Percentiles rank a stretch among this genome's conserved stretches.
These are phyloP conservation scores for Diaperis boleti DNA, from an alignment of 2,888 invertebrate species.

Conservation along the genomic window DNA sequence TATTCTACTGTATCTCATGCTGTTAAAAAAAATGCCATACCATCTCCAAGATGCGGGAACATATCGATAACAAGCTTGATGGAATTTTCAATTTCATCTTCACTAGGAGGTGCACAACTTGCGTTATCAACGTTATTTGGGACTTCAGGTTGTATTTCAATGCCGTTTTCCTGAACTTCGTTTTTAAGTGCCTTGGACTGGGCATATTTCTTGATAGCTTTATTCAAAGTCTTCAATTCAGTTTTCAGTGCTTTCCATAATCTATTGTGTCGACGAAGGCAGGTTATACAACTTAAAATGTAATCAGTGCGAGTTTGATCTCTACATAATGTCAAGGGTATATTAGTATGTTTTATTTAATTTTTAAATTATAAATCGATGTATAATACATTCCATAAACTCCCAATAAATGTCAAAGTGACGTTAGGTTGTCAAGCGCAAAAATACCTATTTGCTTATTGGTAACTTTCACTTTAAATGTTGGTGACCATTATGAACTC, in stretches of 20 bases:
- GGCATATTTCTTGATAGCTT: slow-evolving; percentile 25
- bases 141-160: slow-evolving; percentile 38
- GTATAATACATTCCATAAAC: too few relatives aligned
- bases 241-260: slow-evolving; percentile 42
- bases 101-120: slow-evolving; percentile 23
- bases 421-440: too few relatives aligned
- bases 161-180: slow-evolving; percentile 15
- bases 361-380: too few relatives aligned
- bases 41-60: slow-evolving; percentile 86
- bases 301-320: slow-evolving; percentile 62
- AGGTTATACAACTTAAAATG: slow-evolving; percentile 57
- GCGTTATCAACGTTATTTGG: slow-evolving; percentile 3
- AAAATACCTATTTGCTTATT: too few relatives aligned
- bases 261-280: slow-evolving; percentile 52
- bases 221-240: slow-evolving; percentile 21
- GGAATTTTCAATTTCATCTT: slow-evolving; percentile 62
- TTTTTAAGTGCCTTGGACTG: neutral
- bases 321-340: slow-evolving; percentile 47
- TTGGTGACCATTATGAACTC: too few relatives aligned
- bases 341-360: too few relatives aligned
- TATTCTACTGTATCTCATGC: too few relatives aligned
- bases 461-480: too few relatives aligned
- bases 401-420: too few relatives aligned
- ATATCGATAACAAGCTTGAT: slow-evolving; percentile 69
- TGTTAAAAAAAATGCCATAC: too few relatives aligned